Conservation (phyloP, 2,113 vertebrate genomes). For the Grammomys surdaster region DNA sequence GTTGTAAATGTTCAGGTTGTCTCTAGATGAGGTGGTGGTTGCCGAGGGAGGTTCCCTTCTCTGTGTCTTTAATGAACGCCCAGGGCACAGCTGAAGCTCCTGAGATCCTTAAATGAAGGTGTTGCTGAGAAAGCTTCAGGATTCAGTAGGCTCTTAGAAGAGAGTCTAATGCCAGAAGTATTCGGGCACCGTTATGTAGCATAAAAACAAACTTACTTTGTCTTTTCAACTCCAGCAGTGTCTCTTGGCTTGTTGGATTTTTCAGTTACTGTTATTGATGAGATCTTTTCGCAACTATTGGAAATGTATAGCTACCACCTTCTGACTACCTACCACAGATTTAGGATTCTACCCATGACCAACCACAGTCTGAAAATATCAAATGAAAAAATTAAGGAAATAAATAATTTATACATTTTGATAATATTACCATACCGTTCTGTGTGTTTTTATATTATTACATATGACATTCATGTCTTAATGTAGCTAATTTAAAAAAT, state of each 20-base stretch:
- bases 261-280: no score
- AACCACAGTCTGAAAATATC: neutral
- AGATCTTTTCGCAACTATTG: no score
- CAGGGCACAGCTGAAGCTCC: neutral
- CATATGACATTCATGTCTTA: neutral
- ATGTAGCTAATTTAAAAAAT: neutral
- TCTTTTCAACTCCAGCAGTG: neutral
- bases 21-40: neutral
- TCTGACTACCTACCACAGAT: neutral
- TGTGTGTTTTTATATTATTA: neutral
- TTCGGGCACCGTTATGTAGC: neutral
- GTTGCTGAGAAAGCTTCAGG: neutral
- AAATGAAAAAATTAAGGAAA: neutral
- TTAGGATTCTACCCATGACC: neutral
- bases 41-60: neutral
- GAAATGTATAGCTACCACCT: rapidly evolving
- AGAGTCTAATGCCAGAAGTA: neutral
- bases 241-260: neutral
- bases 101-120: neutral
- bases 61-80: neutral
- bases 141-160: neutral
- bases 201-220: neutral
- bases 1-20: constrained; percentile 14
- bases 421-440: neutral
- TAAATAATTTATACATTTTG: neutral